Conservation (phyloP, 2,797 vertebrate genomes). For the Mionectes olivaceus region DNA sequence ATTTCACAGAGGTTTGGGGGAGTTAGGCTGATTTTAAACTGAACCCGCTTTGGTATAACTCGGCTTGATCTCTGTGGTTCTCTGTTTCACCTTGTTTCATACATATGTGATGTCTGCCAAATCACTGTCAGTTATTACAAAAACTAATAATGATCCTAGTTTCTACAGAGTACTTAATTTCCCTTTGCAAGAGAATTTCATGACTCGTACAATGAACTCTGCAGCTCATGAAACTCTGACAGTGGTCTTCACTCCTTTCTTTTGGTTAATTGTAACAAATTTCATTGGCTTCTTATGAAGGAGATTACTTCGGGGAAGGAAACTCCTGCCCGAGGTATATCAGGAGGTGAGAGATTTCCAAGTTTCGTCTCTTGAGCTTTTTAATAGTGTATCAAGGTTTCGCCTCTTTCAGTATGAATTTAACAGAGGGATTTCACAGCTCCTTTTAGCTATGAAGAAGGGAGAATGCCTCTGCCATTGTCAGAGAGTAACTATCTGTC, state of each 20-base stretch:
- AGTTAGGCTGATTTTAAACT: neutral
- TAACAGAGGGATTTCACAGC: neutral
- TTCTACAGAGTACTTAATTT: constrained; percentile 8
- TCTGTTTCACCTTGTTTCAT: neutral
- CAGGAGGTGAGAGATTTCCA: constrained; percentile 21
- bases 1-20: neutral
- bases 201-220: constrained; percentile 1
- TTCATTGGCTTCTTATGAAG: neutral
- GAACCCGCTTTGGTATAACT: neutral
- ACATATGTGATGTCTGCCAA: neutral
- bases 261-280: constrained; percentile 19
- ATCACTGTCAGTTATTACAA: neutral
- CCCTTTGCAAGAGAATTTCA: constrained; percentile 32
- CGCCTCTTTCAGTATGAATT: neutral
- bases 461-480: neutral
- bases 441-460: neutral
- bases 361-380: neutral
- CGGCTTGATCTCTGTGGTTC: neutral
- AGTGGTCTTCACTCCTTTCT: neutral
- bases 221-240: neutral
- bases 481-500: neutral
- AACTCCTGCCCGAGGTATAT: neutral
- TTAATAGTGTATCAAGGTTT: neutral
- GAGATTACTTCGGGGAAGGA: constrained; percentile 8
- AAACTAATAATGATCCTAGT: constrained; percentile 4